Evolutionary conservation across 53 echinoderm and acorn worm species (phyloP).

Genomic region (Luidia sarsii): DNA sequence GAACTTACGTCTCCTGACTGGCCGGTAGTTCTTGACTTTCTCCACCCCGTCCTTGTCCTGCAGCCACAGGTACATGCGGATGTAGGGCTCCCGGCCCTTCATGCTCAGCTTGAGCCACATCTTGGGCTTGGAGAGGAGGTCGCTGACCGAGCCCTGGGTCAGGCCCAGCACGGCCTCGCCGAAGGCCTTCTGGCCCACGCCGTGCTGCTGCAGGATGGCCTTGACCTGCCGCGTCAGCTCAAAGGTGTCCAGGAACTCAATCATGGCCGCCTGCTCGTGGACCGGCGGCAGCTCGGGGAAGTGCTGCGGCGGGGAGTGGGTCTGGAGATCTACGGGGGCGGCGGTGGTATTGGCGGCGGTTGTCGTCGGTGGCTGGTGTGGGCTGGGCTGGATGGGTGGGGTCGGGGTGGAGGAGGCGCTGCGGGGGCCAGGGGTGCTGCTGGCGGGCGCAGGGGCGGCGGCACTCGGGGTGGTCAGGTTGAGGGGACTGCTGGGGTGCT

Average conservation of each 20-base stretch:
- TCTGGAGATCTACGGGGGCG: constrained; percentile 52
- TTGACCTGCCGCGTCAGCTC: constrained; percentile 94
- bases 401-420: constrained; percentile 51
- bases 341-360: too few relatives aligned
- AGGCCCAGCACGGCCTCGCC: constrained; percentile 96
- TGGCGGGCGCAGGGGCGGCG: neutral
- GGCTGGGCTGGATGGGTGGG: constrained; percentile 44
- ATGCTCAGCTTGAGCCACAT: constrained; percentile 98
- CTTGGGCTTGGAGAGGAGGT: constrained; percentile 96
- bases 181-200: constrained; percentile 95
- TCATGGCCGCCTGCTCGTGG: constrained; percentile 96
- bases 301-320: constrained; percentile 64
- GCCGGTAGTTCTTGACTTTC: constrained; percentile 89
- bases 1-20: constrained; percentile 82
- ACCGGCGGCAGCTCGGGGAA: constrained; percentile 91
- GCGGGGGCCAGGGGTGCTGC: constrained; percentile 8
- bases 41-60: constrained; percentile 89
- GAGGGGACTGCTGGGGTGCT: constrained; percentile 16
- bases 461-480: constrained; percentile 2
- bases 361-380: too few relatives aligned
- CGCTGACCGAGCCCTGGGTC: constrained; percentile 99
- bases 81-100: constrained; percentile 97
- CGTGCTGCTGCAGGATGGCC: constrained; percentile 87
- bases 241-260: constrained; percentile 95
- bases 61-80: constrained; percentile 98